Base-by-base conservation (phyloP, 2,797 vertebrate genomes). In the Dendrocincla tyrannina region DNA sequence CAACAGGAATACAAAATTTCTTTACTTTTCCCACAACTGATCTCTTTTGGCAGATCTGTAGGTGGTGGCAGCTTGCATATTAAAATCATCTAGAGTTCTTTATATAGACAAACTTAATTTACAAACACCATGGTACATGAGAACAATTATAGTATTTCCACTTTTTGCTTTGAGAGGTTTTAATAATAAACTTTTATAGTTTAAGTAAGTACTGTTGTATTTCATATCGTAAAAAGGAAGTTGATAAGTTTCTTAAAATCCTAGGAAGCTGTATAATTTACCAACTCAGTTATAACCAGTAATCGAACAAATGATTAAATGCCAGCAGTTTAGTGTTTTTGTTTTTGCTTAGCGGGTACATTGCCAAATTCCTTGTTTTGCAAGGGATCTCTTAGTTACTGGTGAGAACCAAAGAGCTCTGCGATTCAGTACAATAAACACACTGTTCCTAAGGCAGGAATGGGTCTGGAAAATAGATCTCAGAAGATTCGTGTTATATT, bases 1-100 rank as follows among this genome's bases (percentile, higher is more conserved):
- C 16, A 92, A 67, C 5, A 3, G 3, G 25, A 89, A 66, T 24
- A 66, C 20, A 42, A 70, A 82, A 49, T 39, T 60, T 66, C 14
- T 93, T 63, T 77, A 53, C 80, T 93, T 96, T 95, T 89, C 60
- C 37, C 22, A 70, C 3, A 3, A 22, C 58, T 82, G 64, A 85
- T 91, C 60, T 77, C 42, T 90, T 90, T 56, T 91, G 77, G 83
- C 85, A 81, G 59, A 67, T 62, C 42, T 60, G 50, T 50, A 91
- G 44, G 80, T 82, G 75, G 23, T 83, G 67, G 82, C 89, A 96
- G n/a, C 13, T 73, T 78, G 64, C 42, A 55, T 63, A 60, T 80
- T 88, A 67, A 93, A 89, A 64, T 66, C 28, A 70, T 69, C n/a
- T 88, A 66, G n/a, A 75, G 35, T 64, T 93, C 62, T 96, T 75